Conservation (phyloP, 2,797 vertebrate species). For the Acrocephalus scirpaceus region DNA sequence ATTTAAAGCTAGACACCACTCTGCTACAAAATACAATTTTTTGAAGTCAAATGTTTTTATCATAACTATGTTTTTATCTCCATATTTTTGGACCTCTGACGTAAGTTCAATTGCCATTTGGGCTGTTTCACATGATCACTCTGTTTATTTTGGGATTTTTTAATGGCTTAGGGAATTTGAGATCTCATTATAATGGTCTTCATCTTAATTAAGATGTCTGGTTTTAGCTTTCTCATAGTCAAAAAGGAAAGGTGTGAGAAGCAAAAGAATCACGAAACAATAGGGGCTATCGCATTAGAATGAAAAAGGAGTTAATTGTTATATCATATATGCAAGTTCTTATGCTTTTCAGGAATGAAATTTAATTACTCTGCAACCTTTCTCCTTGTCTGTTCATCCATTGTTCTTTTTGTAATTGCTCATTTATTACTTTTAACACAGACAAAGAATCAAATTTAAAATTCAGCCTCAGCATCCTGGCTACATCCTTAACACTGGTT, state of each 20-base stretch:
- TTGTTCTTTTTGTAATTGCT: neutral
- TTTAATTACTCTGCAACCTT: neutral
- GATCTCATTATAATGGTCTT: neutral
- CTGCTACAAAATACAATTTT: neutral
- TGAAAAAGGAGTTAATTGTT: constrained; percentile 10
- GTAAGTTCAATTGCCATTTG: neutral
- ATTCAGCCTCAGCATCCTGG: neutral
- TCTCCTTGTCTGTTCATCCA: neutral
- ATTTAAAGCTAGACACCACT: neutral
- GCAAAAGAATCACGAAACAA: neutral
- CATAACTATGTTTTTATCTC: neutral
- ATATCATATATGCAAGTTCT: neutral
- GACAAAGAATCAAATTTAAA: neutral
- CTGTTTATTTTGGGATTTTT: neutral
- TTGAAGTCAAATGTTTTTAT: neutral
- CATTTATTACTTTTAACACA: neutral
- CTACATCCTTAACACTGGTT: neutral
- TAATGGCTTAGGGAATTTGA: neutral
- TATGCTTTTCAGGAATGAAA: neutral
- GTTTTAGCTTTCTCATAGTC: neutral
- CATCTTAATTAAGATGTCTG: neutral
- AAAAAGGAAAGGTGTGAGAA: neutral
- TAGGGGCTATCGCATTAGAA: neutral
- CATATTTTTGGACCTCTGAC: neutral
- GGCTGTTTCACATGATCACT: neutral